Conservation (phyloP, 2,888 invertebrate species). For the Lampropteryx suffumata region DNA sequence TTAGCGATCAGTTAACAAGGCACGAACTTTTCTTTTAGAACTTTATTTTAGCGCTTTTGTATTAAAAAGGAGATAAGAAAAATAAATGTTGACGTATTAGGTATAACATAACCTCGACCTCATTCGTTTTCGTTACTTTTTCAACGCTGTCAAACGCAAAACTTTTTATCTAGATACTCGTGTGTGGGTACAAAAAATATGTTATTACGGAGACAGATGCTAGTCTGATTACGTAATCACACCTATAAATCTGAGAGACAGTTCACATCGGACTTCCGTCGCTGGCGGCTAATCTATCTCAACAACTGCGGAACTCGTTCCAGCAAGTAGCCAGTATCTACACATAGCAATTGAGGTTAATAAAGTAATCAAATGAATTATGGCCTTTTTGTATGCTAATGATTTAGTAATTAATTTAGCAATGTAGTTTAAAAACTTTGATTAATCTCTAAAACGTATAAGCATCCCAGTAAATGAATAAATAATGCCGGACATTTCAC, state of each 20-base stretch:
- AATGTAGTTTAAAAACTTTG: no score
- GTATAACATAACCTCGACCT: constrained; percentile 21
- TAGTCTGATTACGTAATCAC: constrained; percentile 18
- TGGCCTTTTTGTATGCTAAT: no score
- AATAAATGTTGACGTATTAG: constrained; percentile 23
- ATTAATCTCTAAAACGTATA: no score
- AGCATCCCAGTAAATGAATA: no score
- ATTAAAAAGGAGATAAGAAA: constrained; percentile 11
- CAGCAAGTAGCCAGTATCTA: constrained; percentile 14
- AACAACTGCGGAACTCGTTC: constrained; percentile 33
- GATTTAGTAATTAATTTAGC: no score
- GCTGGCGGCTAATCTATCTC: constrained; percentile 38
- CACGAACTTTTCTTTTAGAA: constrained; percentile 8
- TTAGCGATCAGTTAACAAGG: constrained; percentile 13
- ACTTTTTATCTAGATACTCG: constrained; percentile 25
- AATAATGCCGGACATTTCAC: no score
- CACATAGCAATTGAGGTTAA: constrained; percentile 53
- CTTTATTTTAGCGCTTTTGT: constrained; percentile 9
- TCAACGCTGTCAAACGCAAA: constrained; percentile 14
- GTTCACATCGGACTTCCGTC: constrained; percentile 33
- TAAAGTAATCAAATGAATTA: no score
- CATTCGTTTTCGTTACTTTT: constrained; percentile 26
- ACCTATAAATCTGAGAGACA: constrained; percentile 24
- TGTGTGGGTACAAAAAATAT: constrained; percentile 15
- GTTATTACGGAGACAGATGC: constrained; percentile 16